Percentiles rank a stretch among this genome's conserved stretches.
phyloP scores from a whole-genome alignment of 2,888 invertebrate species.

The Eucriotettix oculatus region DNA sequence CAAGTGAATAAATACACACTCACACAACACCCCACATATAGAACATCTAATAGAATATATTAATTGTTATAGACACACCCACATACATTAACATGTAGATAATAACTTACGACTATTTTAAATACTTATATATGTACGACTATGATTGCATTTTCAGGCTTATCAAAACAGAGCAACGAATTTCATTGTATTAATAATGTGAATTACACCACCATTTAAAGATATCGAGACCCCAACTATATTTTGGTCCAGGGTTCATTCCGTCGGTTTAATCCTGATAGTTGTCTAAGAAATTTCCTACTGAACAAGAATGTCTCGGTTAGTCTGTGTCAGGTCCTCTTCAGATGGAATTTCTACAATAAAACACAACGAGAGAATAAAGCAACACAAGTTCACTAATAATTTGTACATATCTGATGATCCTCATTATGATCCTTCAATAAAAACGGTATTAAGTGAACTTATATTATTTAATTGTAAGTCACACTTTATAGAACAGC shows the following conservation, averaged over 20 bases:
- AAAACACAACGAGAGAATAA: too few species aligned
- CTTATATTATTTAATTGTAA: too few species aligned
- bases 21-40: background rate
- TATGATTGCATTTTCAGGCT: background rate
- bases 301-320: background rate
- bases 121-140: background rate
- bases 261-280: background rate
- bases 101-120: background rate
- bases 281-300: background rate
- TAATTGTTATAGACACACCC: background rate
- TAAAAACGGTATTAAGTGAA: too few species aligned
- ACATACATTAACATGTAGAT: background rate
- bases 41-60: background rate
- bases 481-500: too few species aligned
- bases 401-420: too few species aligned
- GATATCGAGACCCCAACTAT: background rate
- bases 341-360: too few species aligned
- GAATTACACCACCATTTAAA: background rate
- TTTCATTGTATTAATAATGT: background rate
- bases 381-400: too few species aligned
- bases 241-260: background rate
- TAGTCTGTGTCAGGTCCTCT: too few species aligned
- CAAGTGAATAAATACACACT: background rate
- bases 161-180: background rate
- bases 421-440: too few species aligned